phyloP scores from a whole-genome alignment of 2,797 vertebrate species.

The Anguilla marmorata region DNA sequence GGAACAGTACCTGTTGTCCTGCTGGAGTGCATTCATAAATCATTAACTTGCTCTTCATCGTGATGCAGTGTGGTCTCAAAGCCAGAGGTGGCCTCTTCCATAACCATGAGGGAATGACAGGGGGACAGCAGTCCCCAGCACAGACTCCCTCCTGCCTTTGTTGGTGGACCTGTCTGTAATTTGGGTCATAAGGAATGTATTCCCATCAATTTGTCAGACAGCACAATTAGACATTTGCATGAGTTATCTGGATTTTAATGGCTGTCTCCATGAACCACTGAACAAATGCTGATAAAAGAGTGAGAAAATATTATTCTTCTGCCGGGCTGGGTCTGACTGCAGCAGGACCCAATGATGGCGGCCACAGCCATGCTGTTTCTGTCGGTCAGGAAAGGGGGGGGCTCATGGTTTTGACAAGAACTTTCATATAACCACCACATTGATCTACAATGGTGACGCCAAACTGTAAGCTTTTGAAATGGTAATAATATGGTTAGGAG shows the following conservation, averaged over 20 bases:
- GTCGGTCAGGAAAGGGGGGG: slow-evolving; percentile 46
- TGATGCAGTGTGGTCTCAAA: slow-evolving; percentile 44
- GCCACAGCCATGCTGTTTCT: slow-evolving; percentile 42
- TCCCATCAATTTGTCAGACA: slow-evolving; percentile 53
- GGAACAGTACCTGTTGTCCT: slow-evolving; percentile 49
- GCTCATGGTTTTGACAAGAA: slow-evolving; percentile 33
- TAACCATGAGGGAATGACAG: slow-evolving; percentile 53
- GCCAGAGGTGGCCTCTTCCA: slow-evolving; percentile 53
- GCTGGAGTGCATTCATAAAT: slow-evolving; percentile 50
- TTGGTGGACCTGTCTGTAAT: slow-evolving; percentile 56
- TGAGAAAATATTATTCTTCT: slow-evolving; percentile 58
- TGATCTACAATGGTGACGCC: slow-evolving; percentile 41
- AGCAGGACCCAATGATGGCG: slow-evolving; percentile 44
- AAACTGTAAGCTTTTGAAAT: slow-evolving; percentile 23
- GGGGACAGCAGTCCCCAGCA: slow-evolving; percentile 49
- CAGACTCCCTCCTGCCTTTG: slow-evolving; percentile 53
- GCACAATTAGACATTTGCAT: slow-evolving; percentile 55
- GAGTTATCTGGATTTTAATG: slow-evolving; percentile 63
- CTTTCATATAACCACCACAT: slow-evolving; percentile 42
- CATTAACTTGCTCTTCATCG: slow-evolving; percentile 51
- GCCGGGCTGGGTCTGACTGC: slow-evolving; percentile 48
- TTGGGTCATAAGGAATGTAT: slow-evolving; percentile 54
- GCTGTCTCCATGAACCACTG: slow-evolving; percentile 60
- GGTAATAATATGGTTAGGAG: slow-evolving; percentile 32
- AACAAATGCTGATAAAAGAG: slow-evolving; percentile 67